Percentiles rank a stretch among this genome's conserved stretches.
These are phyloP conservation scores for Stictonetta naevosa DNA, from an alignment of 2,113 vertebrate species.

Conservation along the genomic window DNA sequence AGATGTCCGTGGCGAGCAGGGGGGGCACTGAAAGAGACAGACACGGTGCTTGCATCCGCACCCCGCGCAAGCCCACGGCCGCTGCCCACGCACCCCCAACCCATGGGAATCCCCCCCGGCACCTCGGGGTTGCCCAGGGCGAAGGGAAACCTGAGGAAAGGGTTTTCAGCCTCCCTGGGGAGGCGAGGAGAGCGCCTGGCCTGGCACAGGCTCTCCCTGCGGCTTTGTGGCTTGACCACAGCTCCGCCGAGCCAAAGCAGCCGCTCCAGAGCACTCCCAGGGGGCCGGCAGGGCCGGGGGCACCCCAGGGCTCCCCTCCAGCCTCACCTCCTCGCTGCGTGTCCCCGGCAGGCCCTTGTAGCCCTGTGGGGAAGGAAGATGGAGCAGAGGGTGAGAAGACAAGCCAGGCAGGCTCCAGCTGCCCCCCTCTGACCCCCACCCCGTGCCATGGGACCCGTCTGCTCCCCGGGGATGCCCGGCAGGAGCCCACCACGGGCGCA, in stretches of 20 bases:
- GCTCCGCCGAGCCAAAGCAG: neutral
- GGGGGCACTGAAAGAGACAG: conserved; percentile 72
- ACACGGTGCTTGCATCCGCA: neutral
- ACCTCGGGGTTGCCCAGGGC: too few relatives aligned
- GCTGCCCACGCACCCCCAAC: neutral
- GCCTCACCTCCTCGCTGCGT: neutral
- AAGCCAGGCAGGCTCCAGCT: fast-evolving
- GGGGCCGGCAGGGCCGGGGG: neutral
- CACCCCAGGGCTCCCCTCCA: fast-evolving
- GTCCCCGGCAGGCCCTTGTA: neutral
- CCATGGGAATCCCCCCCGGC: fast-evolving
- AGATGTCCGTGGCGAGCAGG: conserved; percentile 16
- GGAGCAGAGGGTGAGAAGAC: neutral
- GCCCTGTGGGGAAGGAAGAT: neutral
- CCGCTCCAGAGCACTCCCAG: neutral
- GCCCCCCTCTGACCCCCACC: neutral
- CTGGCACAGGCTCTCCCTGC: neutral
- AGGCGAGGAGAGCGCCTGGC: fast-evolving
- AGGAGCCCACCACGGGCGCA: fast-evolving
- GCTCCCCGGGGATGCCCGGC: neutral
- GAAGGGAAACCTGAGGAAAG: neutral
- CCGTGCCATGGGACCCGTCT: fast-evolving
- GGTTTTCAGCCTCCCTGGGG: fast-evolving
- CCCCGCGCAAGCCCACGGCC: too few relatives aligned
- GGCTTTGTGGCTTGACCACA: neutral